Evolutionary conservation across 2,113 vertebrate genomes (phyloP).

Genomic region (Rhabdomys dilectus): DNA sequence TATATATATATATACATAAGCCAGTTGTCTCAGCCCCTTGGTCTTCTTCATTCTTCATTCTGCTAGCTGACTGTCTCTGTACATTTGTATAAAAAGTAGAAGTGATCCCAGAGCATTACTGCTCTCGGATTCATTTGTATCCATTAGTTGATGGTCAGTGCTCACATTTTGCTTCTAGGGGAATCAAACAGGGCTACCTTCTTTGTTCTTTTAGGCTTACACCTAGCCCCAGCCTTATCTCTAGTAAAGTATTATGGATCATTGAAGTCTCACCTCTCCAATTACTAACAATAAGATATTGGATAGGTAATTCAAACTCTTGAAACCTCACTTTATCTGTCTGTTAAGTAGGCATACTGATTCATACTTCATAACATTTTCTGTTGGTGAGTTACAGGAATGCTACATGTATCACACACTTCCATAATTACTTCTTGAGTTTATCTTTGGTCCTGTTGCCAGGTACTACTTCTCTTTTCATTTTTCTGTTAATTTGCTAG

Average conservation of each 20-base stretch:
- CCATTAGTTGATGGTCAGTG: background rate
- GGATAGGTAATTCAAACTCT: background rate
- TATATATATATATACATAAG: too few species aligned
- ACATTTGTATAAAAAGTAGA: background rate
- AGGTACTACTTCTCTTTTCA: background rate
- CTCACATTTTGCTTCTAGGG: background rate
- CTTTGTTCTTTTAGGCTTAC: background rate
- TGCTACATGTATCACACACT: background rate
- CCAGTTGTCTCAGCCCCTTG: fast-evolving
- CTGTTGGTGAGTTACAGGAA: background rate
- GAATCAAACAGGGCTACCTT: background rate
- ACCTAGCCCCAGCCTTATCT: background rate
- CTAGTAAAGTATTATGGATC: background rate
- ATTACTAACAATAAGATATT: background rate
- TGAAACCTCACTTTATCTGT: background rate
- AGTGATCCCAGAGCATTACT: background rate
- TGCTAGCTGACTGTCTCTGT: background rate
- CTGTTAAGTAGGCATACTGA: background rate
- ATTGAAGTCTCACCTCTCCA: background rate
- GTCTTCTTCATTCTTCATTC: background rate
- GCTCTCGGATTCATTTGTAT: background rate
- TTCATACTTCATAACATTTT: background rate
- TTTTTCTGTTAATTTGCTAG: background rate
- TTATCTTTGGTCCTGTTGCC: background rate
- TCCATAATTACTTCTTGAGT: background rate